Conservation (phyloP, 2,113 vertebrate species). For the Okapia johnstoni region DNA sequence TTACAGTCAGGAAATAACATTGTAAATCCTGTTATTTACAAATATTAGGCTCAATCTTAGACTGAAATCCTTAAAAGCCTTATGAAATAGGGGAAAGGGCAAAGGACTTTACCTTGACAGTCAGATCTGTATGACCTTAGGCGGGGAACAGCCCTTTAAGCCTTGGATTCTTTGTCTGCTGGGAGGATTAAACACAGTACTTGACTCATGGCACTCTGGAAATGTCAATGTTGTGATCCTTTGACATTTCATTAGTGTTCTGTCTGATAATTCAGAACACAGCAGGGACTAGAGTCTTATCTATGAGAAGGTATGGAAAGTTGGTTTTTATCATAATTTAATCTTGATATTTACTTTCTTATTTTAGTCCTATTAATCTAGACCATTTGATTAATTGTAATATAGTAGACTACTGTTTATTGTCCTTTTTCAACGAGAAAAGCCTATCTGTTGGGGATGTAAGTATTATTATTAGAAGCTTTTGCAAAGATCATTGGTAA, state of each 20-base stretch:
- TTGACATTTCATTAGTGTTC: background rate
- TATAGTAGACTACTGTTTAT: background rate
- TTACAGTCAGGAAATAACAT: conserved; percentile 1
- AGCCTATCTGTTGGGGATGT: background rate
- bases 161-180: background rate
- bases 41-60: background rate
- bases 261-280: background rate
- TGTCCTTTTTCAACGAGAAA: background rate
- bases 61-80: conserved; percentile 3
- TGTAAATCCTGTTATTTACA: background rate
- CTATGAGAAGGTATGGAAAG: background rate
- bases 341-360: background rate
- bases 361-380: background rate
- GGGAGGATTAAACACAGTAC: background rate
- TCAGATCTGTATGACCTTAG: background rate
- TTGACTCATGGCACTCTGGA: background rate
- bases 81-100: background rate
- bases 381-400: background rate
- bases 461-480: background rate
- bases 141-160: background rate
- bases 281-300: background rate
- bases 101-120: background rate
- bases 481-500: conserved; percentile 19
- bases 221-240: background rate
- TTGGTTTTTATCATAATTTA: conserved; percentile 1